phyloP scores from a whole-genome alignment of 2,888 invertebrate species.

The Chymomyza amoena region DNA sequence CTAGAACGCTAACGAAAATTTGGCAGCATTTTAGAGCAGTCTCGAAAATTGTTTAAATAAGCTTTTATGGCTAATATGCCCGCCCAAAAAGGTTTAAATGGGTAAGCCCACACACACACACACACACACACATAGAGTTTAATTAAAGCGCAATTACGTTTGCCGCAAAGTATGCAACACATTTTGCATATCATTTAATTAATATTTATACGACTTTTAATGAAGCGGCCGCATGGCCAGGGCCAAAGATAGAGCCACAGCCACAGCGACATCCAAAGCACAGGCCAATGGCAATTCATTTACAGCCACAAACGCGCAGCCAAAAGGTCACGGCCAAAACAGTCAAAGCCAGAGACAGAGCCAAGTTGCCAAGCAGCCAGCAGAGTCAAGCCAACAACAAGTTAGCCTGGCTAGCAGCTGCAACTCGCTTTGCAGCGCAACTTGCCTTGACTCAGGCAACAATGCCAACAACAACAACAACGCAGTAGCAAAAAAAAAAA shows the following conservation, averaged over 20 bases:
- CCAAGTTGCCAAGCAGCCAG: neutral
- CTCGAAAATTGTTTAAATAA: neutral
- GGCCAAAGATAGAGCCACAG: conserved; percentile 2
- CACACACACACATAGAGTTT: neutral
- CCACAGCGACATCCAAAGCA: neutral
- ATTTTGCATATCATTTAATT: conserved; percentile 61
- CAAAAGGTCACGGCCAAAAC: conserved; percentile 65
- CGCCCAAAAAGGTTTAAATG: conserved; percentile 16
- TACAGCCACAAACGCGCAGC: conserved; percentile 22
- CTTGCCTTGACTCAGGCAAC: conserved; percentile 61
- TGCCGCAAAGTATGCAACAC: conserved; percentile 64
- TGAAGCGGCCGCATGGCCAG: conserved; percentile 22
- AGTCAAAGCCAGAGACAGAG: conserved; percentile 16
- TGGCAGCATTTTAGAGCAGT: too few species aligned
- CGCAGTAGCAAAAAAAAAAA: neutral
- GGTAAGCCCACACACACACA: neutral
- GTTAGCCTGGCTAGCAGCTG: conserved; percentile 57
- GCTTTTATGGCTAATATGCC: neutral
- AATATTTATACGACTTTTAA: conserved; percentile 66
- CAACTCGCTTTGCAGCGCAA: conserved; percentile 50
- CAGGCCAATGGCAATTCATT: conserved; percentile 42
- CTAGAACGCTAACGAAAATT: too few species aligned
- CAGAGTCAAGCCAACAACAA: conserved; percentile 35
- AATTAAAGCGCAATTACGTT: conserved; percentile 22
- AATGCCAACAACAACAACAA: conserved; percentile 45